Conservation (phyloP, 1,140 invertebrate species). For the Zaprionus taronus region DNA sequence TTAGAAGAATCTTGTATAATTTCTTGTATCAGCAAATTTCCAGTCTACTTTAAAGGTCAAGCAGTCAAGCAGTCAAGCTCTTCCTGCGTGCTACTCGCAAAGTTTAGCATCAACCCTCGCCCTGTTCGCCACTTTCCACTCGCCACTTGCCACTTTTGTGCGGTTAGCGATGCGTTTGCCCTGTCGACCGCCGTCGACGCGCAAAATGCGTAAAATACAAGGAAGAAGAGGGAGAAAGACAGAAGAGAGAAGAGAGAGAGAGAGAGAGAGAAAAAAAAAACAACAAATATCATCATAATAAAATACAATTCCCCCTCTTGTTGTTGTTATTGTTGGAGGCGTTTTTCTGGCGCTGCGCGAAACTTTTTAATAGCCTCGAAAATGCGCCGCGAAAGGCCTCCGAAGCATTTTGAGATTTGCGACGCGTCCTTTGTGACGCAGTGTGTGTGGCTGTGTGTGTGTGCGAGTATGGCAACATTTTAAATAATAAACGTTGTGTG, state of each 20-base stretch:
- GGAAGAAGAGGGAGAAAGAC: background rate
- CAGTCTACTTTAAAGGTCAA: too few species aligned
- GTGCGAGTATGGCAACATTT: conserved; percentile 26
- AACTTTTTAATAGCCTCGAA: conserved; percentile 65
- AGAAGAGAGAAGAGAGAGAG: conserved; percentile 29
- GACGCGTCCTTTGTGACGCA: background rate
- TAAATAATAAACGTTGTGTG: conserved; percentile 41
- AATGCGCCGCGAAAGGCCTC: conserved; percentile 48
- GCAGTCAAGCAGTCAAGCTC: too few species aligned
- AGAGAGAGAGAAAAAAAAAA: conserved; percentile 23
- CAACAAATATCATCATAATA: conserved; percentile 35
- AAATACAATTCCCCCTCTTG: conserved; percentile 37
- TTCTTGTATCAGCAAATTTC: too few species aligned
- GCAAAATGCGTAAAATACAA: conserved; percentile 53
- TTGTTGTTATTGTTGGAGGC: conserved; percentile 24
- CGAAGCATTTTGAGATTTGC: conserved; percentile 54
- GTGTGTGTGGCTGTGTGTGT: conserved; percentile 8
- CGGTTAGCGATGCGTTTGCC: conserved; percentile 47
- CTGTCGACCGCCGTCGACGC: conserved; percentile 33
- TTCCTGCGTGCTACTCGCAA: too few species aligned
- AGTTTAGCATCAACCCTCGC: conserved; percentile 10
- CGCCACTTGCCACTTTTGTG: conserved; percentile 13
- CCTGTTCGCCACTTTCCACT: background rate
- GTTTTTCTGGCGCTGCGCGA: conserved; percentile 36
- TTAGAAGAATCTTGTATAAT: too few species aligned